Conservation (phyloP, 2,113 vertebrate genomes). For the Dendropsophus ebraccatus region DNA sequence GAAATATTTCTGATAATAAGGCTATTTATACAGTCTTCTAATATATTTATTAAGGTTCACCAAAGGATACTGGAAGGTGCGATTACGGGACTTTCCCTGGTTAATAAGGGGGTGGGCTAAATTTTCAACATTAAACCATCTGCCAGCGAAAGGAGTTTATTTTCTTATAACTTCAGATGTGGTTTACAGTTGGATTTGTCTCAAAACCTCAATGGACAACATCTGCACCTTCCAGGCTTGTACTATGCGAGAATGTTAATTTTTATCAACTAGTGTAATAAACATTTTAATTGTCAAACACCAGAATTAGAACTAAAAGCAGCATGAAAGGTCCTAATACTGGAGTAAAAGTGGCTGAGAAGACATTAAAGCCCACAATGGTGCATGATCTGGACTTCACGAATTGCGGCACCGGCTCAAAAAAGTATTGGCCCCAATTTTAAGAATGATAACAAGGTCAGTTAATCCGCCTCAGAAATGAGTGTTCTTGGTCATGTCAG, state of each 20-base stretch:
- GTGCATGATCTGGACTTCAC: not conserved
- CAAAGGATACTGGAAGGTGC: not conserved
- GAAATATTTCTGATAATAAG: not conserved
- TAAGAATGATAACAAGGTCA: not conserved
- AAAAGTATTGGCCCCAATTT: not conserved
- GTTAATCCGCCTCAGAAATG: too few relatives aligned
- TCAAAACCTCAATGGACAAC: constrained; percentile 1
- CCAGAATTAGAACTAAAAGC: not conserved
- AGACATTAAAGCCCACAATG: not conserved
- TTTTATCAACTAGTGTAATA: constrained; percentile 5
- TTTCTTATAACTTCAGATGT: not conserved
- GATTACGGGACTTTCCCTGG: not conserved
- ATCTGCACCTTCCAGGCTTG: not conserved
- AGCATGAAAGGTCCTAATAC: not conserved
- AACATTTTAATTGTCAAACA: not conserved
- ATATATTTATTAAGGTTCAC: constrained; percentile 1
- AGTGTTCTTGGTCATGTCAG: too few relatives aligned
- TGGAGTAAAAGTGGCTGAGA: not conserved
- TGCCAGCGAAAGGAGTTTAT: not conserved
- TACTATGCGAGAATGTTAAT: not conserved
- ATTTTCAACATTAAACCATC: not conserved
- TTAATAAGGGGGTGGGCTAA: not conserved
- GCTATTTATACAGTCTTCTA: not conserved
- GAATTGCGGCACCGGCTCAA: not conserved
- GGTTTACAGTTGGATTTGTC: not conserved